Evolutionary conservation across 2,113 vertebrate species (phyloP).

Genomic region (Carlito syrichta): DNA sequence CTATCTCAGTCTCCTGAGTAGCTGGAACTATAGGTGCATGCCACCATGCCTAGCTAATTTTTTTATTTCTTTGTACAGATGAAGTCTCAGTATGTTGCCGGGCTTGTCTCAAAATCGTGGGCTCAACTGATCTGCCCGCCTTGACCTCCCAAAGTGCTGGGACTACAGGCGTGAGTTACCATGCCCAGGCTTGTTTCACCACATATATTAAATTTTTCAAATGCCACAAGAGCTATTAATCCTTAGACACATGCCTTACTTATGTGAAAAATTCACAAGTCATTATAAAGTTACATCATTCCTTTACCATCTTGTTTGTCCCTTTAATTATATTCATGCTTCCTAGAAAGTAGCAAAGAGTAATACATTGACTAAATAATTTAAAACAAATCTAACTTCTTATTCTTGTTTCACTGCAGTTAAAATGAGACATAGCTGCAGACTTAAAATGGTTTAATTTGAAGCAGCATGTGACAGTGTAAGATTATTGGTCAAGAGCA

Average conservation of each 20-base stretch:
- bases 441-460: neutral
- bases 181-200: too few species aligned
- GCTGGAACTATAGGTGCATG: too few species aligned
- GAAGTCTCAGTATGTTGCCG: too few species aligned
- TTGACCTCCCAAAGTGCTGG: too few species aligned
- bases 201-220: neutral
- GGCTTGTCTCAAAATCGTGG: too few species aligned
- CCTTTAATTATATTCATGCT: neutral
- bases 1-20: too few species aligned
- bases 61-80: too few species aligned
- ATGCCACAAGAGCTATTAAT: neutral
- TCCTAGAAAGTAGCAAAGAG: neutral
- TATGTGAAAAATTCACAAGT: neutral
- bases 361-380: neutral
- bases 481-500: neutral
- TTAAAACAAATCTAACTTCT: neutral
- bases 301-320: neutral
- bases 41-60: too few species aligned
- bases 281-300: neutral
- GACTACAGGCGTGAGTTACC: too few species aligned
- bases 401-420: neutral
- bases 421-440: neutral
- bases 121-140: too few species aligned
- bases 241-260: neutral
- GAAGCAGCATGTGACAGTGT: neutral